Evolutionary conservation across 1,140 invertebrate genomes (phyloP).

Genomic region (Brachionus koreanus): DNA sequence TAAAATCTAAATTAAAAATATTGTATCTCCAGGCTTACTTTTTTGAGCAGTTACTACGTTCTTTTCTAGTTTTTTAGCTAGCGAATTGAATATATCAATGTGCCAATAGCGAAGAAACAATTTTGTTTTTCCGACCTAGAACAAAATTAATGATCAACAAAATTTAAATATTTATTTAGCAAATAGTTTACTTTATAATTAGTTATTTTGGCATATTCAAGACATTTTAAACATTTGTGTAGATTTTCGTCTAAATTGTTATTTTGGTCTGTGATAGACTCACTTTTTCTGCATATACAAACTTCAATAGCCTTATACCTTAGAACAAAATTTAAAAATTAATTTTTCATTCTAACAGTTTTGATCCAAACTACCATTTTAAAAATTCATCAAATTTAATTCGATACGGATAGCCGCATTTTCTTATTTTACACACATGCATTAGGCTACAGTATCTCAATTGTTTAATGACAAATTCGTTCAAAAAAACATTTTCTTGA

Average conservation of each 20-base stretch:
- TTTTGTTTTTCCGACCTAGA: constrained; percentile 42
- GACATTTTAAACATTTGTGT: constrained; percentile 37
- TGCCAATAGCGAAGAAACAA: constrained; percentile 42
- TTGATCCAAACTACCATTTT: constrained; percentile 51
- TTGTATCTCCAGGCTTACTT: not conserved
- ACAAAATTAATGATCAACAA: not conserved
- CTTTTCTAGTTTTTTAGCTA: constrained; percentile 40
- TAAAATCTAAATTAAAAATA: not conserved
- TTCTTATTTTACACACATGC: constrained; percentile 94
- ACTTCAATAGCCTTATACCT: constrained; percentile 35
- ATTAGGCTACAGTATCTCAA: constrained; percentile 98
- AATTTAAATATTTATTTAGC: not conserved
- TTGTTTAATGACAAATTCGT: constrained; percentile 69
- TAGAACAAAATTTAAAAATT: not conserved
- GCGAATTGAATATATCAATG: constrained; percentile 33
- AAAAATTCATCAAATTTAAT: constrained; percentile 66
- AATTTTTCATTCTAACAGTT: not conserved
- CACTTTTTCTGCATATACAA: constrained; percentile 1
- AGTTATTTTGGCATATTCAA: constrained; percentile 42
- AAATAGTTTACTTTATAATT: constrained; percentile 31
- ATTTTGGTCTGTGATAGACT: constrained; percentile 8
- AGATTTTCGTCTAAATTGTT: constrained; percentile 23
- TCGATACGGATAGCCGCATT: constrained; percentile 81
- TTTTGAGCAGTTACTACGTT: constrained; percentile 34
- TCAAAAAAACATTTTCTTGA: constrained; percentile 61